A percentile compares a stretch with the other conserved stretches of the same genome.
Evolutionary conservation across 2,113 vertebrate genomes (phyloP).

Genomic region (Tichodroma muraria): DNA sequence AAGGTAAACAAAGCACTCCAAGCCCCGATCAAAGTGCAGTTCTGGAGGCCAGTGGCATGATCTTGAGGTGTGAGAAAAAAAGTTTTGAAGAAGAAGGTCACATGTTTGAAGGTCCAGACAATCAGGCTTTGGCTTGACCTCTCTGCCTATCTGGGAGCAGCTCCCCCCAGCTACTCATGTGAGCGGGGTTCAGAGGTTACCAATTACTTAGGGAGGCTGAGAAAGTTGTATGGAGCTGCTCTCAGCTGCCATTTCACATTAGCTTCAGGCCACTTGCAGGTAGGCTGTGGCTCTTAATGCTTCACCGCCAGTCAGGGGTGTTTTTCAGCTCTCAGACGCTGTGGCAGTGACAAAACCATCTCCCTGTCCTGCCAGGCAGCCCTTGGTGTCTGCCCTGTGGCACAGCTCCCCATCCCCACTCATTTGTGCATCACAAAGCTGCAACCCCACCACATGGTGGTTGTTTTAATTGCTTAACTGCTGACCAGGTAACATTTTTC

Average conservation of each 20-base stretch:
- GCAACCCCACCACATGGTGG: not conserved
- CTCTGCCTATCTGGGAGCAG: slow-evolving; percentile 48
- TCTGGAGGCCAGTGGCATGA: slow-evolving; percentile 49
- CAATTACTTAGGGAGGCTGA: slow-evolving; percentile 87
- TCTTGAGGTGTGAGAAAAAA: slow-evolving; percentile 70
- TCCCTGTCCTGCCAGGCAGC: rapidly evolving
- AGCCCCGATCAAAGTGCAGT: slow-evolving; percentile 27
- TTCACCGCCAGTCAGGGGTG: not conserved
- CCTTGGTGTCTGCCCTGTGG: not conserved
- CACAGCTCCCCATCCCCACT: not conserved
- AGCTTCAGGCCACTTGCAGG: slow-evolving; percentile 75
- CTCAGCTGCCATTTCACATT: slow-evolving; percentile 81
- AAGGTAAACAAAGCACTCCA: slow-evolving; percentile 60
- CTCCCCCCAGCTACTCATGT: slow-evolving; percentile 65
- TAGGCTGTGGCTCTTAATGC: slow-evolving; percentile 56
- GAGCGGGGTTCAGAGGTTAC: slow-evolving; percentile 83
- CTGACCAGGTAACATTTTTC: not conserved
- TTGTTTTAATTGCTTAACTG: not conserved
- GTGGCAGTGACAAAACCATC: not conserved
- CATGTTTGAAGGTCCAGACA: slow-evolving; percentile 57
- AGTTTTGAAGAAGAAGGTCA: slow-evolving; percentile 62
- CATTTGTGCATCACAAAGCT: not conserved
- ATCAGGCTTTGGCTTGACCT: slow-evolving; percentile 65
- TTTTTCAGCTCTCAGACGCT: slow-evolving; percentile 19
- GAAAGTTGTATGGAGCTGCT: slow-evolving; percentile 79